Evolutionary conservation across 2,113 vertebrate genomes (phyloP).

Genomic region (Colius striatus): DNA sequence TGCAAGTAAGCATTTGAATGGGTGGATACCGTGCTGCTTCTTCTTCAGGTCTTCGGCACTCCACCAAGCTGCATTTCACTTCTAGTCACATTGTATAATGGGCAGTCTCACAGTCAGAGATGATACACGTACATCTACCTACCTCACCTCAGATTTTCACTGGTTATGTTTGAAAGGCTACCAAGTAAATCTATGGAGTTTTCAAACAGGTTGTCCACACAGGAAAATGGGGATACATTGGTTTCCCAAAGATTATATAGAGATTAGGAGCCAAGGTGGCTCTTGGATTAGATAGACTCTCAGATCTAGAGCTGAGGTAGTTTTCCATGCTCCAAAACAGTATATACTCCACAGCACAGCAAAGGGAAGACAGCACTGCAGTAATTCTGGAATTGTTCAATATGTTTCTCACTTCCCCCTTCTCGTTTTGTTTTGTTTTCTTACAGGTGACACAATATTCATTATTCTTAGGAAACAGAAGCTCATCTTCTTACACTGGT

Average conservation of each 20-base stretch:
- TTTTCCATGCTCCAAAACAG: not conserved
- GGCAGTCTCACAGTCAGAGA: not conserved
- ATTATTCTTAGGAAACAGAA: constrained; percentile 98
- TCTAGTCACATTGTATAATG: not conserved
- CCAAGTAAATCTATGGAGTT: not conserved
- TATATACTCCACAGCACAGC: not conserved
- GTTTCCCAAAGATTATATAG: not conserved
- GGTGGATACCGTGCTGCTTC: not conserved
- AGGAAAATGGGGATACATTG: not conserved
- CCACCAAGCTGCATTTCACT: not conserved
- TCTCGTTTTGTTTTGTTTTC: not conserved
- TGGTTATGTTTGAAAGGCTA: not conserved
- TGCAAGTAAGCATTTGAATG: not conserved
- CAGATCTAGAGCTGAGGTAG: not conserved
- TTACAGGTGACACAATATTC: constrained; percentile 96
- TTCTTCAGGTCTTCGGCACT: not conserved
- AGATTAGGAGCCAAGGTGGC: not conserved
- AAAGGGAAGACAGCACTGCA: not conserved
- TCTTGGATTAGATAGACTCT: not conserved
- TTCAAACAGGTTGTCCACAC: not conserved
- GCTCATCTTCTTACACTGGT: constrained; percentile 99
- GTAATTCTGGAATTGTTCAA: not conserved
- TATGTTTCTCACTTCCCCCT: constrained; percentile 20
- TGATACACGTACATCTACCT: fast-evolving
- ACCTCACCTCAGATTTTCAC: not conserved